Evolutionary conservation across 2,888 invertebrate genomes (phyloP).

Genomic region (Margaritifera margaritifera): DNA sequence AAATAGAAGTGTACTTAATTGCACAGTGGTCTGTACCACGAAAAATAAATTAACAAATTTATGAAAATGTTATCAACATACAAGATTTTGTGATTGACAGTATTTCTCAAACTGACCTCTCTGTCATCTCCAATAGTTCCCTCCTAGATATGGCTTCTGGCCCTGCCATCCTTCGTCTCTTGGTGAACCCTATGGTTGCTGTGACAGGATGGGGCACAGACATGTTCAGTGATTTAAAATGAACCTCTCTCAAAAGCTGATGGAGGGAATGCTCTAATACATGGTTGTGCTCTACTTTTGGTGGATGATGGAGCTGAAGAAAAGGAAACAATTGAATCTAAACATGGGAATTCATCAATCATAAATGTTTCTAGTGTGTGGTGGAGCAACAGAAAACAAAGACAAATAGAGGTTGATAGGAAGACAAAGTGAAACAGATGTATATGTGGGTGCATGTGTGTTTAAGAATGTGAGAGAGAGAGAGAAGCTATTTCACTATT

Average conservation of each 20-base stretch:
- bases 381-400: no score
- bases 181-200: conserved; percentile 93
- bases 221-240: conserved; percentile 92
- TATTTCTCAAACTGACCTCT: conserved; percentile 74
- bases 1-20: no score
- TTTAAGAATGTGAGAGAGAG: no score
- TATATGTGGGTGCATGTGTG: no score
- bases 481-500: no score
- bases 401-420: no score
- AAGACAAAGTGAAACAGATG: no score
- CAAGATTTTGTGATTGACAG: neutral
- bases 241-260: conserved; percentile 92
- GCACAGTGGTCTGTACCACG: no score
- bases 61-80: neutral
- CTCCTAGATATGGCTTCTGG: conserved; percentile 91
- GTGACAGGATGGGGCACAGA: conserved; percentile 96
- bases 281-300: conserved; percentile 86
- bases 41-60: neutral
- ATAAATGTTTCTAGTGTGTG: no score
- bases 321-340: neutral
- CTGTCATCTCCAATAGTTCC: conserved; percentile 90
- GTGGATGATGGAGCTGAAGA: conserved; percentile 39
- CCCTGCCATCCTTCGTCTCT: conserved; percentile 90
- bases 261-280: conserved; percentile 97
- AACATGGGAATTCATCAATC: no score